A percentile compares a stretch with the other conserved stretches of the same genome.
Conservation (phyloP, 2,888 invertebrate genomes). For the Papilio gigon region DNA sequence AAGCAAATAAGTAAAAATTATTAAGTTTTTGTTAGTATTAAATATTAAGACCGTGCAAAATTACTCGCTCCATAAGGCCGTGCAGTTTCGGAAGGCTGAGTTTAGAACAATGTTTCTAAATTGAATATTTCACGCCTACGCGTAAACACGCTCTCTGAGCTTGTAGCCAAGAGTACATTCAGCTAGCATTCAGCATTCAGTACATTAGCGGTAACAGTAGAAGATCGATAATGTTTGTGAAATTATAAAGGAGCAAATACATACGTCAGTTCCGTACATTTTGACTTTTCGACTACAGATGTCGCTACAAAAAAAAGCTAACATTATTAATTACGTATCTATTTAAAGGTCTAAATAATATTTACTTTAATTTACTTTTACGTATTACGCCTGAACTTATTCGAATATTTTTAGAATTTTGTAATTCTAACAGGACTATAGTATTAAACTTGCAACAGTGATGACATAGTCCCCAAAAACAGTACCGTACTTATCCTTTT, state of each 20-base stretch:
- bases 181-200: too few relatives aligned
- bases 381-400: not conserved
- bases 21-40: too few relatives aligned
- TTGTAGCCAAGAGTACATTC: too few relatives aligned
- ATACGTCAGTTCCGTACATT: too few relatives aligned
- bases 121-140: conserved; percentile 9
- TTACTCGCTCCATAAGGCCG: conserved; percentile 14
- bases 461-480: conserved; percentile 11
- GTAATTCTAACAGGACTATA: not conserved
- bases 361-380: not conserved
- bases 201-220: too few relatives aligned
- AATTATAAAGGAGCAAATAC: too few relatives aligned
- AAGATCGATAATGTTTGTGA: too few relatives aligned
- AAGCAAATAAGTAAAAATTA: too few relatives aligned
- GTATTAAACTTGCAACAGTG: not conserved
- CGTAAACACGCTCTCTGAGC: not conserved
- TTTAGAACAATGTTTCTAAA: conserved; percentile 38
- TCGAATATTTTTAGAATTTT: not conserved
- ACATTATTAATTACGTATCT: too few relatives aligned
- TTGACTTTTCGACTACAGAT: too few relatives aligned
- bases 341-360: not conserved
- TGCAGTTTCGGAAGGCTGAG: conserved; percentile 27
- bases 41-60: conserved; percentile 2
- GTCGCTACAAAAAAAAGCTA: too few relatives aligned
- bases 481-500: conserved; percentile 5